phyloP scores from a whole-genome alignment of 2,113 vertebrate genomes.

The Tetrax tetrax region DNA sequence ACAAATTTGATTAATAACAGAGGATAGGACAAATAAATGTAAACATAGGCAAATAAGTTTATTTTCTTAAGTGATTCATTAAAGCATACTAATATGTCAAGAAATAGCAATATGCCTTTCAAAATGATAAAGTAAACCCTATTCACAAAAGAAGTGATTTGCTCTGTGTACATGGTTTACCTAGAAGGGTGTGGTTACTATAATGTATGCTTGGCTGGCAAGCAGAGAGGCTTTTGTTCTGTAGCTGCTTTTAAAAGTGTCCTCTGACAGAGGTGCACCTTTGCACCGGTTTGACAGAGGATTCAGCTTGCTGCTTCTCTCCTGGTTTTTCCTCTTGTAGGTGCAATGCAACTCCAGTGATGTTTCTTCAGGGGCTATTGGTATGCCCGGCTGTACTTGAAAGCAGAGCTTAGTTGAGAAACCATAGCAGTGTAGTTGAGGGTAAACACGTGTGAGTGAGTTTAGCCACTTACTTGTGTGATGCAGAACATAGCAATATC shows the following conservation, averaged over 20 bases:
- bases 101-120: constrained; percentile 23
- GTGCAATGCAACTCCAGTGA: background rate
- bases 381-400: background rate
- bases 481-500: background rate
- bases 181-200: constrained; percentile 47
- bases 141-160: constrained; percentile 39
- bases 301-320: background rate
- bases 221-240: constrained; percentile 57
- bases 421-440: background rate
- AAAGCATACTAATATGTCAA: constrained; percentile 20
- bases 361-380: background rate
- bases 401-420: background rate
- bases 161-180: background rate
- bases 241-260: constrained; percentile 26
- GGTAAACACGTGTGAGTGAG: background rate
- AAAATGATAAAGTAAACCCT: constrained; percentile 12
- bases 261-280: background rate
- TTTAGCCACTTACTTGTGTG: background rate
- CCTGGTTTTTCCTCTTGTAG: background rate
- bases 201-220: constrained; percentile 18
- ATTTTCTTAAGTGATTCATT: constrained; percentile 42
- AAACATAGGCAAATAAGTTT: constrained; percentile 33
- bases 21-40: background rate
- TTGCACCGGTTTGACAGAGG: background rate
- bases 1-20: constrained; percentile 7